Evolutionary conservation across 2,888 invertebrate genomes (phyloP), one percentile per base, ranked within the genome.

Genomic region (Synanthedon myopaeformis): DNA sequence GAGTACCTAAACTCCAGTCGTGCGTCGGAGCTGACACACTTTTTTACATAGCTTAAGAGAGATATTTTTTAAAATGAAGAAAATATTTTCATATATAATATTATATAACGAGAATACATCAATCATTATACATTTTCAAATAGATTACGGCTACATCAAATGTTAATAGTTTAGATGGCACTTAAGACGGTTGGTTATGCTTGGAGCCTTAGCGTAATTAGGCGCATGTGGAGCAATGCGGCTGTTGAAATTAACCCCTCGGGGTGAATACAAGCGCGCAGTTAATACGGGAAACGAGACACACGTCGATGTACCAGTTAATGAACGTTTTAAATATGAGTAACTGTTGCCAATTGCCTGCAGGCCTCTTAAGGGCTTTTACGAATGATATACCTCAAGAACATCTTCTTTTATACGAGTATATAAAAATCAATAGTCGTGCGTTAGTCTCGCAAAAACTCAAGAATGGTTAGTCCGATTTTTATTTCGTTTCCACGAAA

Each of bases 171-270:
- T 54, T 49, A 49, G 57, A 52, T 49, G 51, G 55, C 54, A 56
- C 68, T 73, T 65, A 67, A 65, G 61, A 56, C 55, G 57, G 59
- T 61, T 65, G 48, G 48, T 51, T 54, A 69, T 66, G 65, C 65
- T 65, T 59, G 35, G 61, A 59, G 57, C 61, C 62, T 65, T 66
- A 56, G 55, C 59, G 65, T 72, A 74, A 76, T 70, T 69, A 70
- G 69, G 61, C 66, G 61, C 62, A 65, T 65, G 65, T 61, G 60
- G 61, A 62, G 61, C 58, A 55, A 56, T 57, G 56, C 51, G 54
- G 59, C 61, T 55, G 59, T 63, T 57, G 57, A 61, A 67, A 72
- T 72, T 72, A 67, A 66, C 67, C 69, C 64, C 63, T 57, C 41
- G 60, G 60, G 63, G 58, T 51, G 50, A 52, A 13, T 35, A 49